Evolutionary conservation across 2,888 invertebrate species (phyloP), one percentile per base, ranked within the genome.

Genomic region (Conchocele bisecta): DNA sequence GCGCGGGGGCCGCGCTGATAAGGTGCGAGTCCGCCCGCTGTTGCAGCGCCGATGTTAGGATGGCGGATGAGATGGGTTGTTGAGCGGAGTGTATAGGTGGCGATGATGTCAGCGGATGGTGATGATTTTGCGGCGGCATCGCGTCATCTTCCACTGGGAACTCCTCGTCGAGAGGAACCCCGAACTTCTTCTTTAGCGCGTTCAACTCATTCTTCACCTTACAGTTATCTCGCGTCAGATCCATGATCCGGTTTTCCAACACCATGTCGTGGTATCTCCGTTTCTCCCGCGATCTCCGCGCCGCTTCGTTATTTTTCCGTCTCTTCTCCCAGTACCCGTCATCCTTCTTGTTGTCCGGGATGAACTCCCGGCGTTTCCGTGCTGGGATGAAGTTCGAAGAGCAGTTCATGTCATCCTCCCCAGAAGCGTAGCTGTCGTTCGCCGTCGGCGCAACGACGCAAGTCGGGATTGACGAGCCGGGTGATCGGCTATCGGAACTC

Each of bases 261-360:
- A 97, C 97, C 96, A 98, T 96, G 92, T 98, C 98, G 90, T 98
- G 98, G 92, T 97, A 95, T 50, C 98, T 95, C 42, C 98, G 94
- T 91, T 98, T 98, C 91, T 98, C 98, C n/a, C 98, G 94, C 6
- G 98, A 98, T 46, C 98, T 93, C 90, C 98, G 97, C 65, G 98
- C 98, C 0, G 98, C 98, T 91, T 98, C 98, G 92, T 99, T 99
- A 92, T 99, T 98, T 69, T 98, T 94, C 75, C 98, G 93, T 65
- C 99, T 93, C 65, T 98, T 94, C 91, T 98, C 98, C 99, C 99
- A 98, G 92, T 98, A 98, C 88, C 96, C 96, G 86, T 98, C 97
- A 89, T 98, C 98, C 91, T 98, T 98, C 91, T 97, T 97, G 92
- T 94, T 96, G 90, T 98, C 98, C 0, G 98, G 98, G 76, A 98